A percentile compares a stretch with the other conserved stretches of the same genome.
These are phyloP conservation scores for Heliconius aoede DNA, from an alignment of 2,888 invertebrate species.

Conservation along the genomic window DNA sequence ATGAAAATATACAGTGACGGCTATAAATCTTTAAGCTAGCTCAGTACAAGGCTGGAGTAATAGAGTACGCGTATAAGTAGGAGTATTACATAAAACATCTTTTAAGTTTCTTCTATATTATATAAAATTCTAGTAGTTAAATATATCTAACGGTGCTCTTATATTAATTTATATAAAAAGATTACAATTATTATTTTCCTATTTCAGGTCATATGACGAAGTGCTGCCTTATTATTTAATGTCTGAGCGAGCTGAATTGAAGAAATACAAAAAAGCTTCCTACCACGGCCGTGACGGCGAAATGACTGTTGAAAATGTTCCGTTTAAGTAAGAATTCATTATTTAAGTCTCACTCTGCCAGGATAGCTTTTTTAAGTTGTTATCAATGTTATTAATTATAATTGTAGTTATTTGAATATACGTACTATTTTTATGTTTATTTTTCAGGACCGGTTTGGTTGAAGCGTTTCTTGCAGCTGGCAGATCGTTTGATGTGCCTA, in stretches of 20 bases:
- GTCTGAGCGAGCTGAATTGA: conserved; percentile 82
- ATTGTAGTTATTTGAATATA: conserved; percentile 5
- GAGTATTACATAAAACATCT: not conserved
- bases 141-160: conserved; percentile 2
- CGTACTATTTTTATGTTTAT: conserved; percentile 26
- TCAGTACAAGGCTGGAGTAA: conserved; percentile 3
- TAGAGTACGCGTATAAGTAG: not conserved
- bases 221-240: conserved; percentile 85
- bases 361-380: not conserved
- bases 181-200: conserved; percentile 6
- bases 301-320: conserved; percentile 85
- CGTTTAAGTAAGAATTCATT: conserved; percentile 72
- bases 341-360: not conserved
- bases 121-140: conserved; percentile 13
- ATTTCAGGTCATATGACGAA: conserved; percentile 85
- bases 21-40: conserved; percentile 23
- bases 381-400: conserved; percentile 16
- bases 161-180: not conserved
- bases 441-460: conserved; percentile 77
- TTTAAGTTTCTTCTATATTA: not conserved
- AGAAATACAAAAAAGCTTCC: conserved; percentile 75
- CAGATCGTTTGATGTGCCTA: conserved; percentile 80
- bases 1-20: conserved; percentile 15
- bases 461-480: conserved; percentile 85
- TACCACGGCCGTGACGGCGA: conserved; percentile 86